Evolutionary conservation across 2,113 vertebrate genomes (phyloP).

Genomic region (Syngnathus scovelli): DNA sequence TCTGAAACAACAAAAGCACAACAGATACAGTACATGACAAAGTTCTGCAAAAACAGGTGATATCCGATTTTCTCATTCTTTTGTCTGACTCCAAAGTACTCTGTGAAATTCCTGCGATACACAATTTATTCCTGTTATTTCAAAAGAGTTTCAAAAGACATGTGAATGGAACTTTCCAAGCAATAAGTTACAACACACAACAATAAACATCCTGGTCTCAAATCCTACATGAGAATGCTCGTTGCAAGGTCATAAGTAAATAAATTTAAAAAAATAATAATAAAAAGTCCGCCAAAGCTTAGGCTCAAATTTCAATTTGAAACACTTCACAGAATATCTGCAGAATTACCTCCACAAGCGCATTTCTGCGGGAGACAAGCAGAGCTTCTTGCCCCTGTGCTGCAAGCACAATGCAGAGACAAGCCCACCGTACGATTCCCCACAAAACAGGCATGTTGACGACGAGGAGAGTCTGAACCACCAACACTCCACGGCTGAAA

Average conservation of each 20-base stretch:
- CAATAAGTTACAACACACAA: not conserved
- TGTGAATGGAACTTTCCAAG: not conserved
- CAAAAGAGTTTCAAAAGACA: too few species aligned
- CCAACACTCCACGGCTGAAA: not conserved
- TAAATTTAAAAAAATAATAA: too few species aligned
- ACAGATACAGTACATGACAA: not conserved
- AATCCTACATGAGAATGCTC: not conserved
- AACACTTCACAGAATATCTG: not conserved
- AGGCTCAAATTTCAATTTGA: not conserved
- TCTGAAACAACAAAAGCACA: conserved; percentile 62
- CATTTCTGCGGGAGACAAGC: conserved; percentile 30
- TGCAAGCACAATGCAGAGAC: conserved; percentile 27
- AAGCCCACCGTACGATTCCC: conserved; percentile 36
- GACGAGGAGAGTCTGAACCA: not conserved
- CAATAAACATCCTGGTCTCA: not conserved
- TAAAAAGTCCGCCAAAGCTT: not conserved
- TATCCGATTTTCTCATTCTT: too few species aligned
- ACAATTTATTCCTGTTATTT: not conserved
- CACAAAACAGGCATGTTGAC: conserved; percentile 33
- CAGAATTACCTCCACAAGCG: conserved; percentile 44
- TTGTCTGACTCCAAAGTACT: too few species aligned
- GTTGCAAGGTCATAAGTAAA: not conserved
- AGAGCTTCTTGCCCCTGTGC: conserved; percentile 25
- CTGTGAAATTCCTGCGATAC: conserved; percentile 17
- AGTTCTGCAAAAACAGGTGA: not conserved